Base-by-base conservation (phyloP, 2,888 invertebrate genomes). In the Amphimallon solstitiale region DNA sequence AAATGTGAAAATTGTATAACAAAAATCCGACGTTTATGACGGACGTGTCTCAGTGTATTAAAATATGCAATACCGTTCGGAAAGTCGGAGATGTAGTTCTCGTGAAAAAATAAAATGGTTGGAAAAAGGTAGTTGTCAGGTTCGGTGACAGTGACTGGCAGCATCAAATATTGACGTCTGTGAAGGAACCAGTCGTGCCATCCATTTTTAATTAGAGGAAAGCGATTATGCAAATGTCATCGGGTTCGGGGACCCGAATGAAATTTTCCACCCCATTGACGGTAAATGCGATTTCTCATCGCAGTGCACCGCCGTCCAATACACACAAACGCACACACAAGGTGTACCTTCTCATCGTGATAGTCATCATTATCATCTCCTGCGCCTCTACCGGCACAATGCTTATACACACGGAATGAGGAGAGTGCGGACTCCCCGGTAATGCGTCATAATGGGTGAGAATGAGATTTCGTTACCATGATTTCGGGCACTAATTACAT, bases 231-330 rank as follows among this genome's bases (percentile, higher is more conserved):
- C 79, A 80, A 80, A 80, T 79, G 76, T 74, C 75, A 74, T 75
- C 76, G 76, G 76, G 73, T 74, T 72, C n/a, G n/a, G 76, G 73
- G 73, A 76, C 75, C 76, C 74, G 78, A 79, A 80, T 79, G 78
- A 77, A 80, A 80, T 80, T 80, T 81, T 80, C 80, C 78, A 71
- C 77, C 77, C 79, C 81, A 80, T 81, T 80, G 80, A 78, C 75
- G 75, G 75, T 74, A 75, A 80, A 79, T 79, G 78, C 79, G 79
- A 80, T 80, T 65, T 46, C 56, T 64, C 64, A 34, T 46, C 34
- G 54, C 34, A 46, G 37, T 49, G 51, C 51, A 49, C 34, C 40
- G 10, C 17, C 35, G 15, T 23, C 51, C 46, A 23, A 51, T 51
- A 15, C 56, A 10, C 56, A 17, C 40, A 12, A 43, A 59, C 29